Percentiles rank a stretch among this genome's conserved stretches.
phyloP scores from a whole-genome alignment of 2,888 invertebrate genomes.

The Rhogogaster chlorosoma region DNA sequence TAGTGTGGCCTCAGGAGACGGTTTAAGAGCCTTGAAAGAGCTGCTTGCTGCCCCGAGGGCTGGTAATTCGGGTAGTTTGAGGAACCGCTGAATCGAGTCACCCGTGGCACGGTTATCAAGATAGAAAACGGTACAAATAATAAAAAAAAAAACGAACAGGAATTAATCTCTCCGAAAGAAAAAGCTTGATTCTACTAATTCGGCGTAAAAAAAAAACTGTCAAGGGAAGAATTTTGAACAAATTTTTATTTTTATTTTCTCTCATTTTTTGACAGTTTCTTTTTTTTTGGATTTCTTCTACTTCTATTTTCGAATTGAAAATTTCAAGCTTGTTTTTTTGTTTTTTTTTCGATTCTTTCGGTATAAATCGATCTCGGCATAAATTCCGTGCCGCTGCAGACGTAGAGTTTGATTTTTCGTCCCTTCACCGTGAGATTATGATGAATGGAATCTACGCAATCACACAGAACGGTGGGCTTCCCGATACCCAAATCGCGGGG shows the following conservation, averaged over 20 bases:
- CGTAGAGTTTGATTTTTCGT: neutral
- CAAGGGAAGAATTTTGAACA: too few species aligned
- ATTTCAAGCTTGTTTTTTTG: too few species aligned
- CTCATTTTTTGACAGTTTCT: too few species aligned
- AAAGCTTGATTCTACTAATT: neutral
- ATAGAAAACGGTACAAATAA: neutral
- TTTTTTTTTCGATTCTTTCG: too few species aligned
- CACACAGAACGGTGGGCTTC: neutral
- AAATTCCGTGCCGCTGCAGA: neutral
- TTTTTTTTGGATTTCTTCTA: too few species aligned
- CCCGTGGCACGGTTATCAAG: neutral
- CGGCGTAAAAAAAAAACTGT: too few species aligned
- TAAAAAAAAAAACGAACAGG: neutral
- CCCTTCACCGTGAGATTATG: neutral
- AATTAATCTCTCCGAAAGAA: neutral
- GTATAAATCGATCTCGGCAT: neutral
- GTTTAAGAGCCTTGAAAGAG: slow-evolving; percentile 54
- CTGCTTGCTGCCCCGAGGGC: neutral
- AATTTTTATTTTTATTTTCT: too few species aligned
- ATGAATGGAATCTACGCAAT: slow-evolving; percentile 12
- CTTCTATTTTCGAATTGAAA: too few species aligned
- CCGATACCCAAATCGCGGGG: neutral
- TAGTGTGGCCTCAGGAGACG: slow-evolving; percentile 53
- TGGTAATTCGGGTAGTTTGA: slow-evolving; percentile 15
- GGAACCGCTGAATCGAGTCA: neutral